Evolutionary conservation across 1,140 invertebrate species (phyloP).

Genomic region (Holcopasites calliopsidis): DNA sequence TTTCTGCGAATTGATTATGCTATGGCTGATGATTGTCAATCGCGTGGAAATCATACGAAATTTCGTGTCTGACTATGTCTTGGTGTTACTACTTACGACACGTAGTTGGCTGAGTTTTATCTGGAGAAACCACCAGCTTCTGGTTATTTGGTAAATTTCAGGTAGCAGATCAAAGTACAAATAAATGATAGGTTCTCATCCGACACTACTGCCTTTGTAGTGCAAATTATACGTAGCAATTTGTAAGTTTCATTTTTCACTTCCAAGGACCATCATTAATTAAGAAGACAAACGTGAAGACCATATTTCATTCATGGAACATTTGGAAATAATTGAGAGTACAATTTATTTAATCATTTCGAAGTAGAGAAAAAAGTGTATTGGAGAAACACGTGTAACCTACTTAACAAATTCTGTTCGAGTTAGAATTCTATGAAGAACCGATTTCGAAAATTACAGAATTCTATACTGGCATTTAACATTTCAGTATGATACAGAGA

Average conservation of each 20-base stretch:
- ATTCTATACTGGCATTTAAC: no score
- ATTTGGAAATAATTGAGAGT: neutral
- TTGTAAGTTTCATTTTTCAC: neutral
- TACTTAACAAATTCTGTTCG: no score
- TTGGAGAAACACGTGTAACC: no score
- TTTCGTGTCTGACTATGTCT: neutral
- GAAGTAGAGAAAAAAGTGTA: no score
- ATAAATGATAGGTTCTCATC: no score
- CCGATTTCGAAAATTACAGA: no score
- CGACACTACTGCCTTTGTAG: no score
- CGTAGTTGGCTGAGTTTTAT: neutral
- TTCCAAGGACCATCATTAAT: no score
- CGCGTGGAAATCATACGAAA: neutral
- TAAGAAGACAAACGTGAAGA: no score
- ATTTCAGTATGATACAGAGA: neutral
- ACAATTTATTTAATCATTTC: no score
- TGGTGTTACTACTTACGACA: neutral
- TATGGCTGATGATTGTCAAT: neutral
- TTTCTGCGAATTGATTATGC: neutral
- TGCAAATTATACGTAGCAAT: neutral
- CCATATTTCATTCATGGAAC: no score
- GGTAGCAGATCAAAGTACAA: neutral
- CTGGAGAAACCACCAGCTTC: accelerated
- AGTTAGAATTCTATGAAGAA: no score
- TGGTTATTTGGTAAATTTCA: neutral